Conservation (phyloP, 2,888 invertebrate genomes). For the Ischnus inquisitorius region DNA sequence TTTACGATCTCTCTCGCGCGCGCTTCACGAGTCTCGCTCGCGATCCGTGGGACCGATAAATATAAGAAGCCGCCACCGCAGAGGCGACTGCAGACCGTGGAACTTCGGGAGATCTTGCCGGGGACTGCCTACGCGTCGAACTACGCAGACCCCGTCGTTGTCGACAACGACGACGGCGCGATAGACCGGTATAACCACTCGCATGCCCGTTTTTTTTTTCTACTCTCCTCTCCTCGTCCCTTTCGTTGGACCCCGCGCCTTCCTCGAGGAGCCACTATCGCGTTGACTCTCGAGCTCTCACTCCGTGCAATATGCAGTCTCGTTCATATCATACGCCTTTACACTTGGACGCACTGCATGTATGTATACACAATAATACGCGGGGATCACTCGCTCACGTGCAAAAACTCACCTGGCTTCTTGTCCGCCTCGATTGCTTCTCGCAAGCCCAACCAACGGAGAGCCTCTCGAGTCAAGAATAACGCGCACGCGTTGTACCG, state of each 20-base stretch:
- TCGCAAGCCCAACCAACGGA: conserved; percentile 19
- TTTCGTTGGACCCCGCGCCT: conserved; percentile 39
- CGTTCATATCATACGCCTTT: conserved; percentile 22
- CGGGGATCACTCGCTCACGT: conserved; percentile 3
- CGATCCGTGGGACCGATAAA: conserved; percentile 68
- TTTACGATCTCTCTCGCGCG: conserved; percentile 51
- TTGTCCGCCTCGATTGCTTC: conserved; percentile 42
- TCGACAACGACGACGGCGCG: conserved; percentile 60
- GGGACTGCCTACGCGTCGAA: conserved; percentile 58
- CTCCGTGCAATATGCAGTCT: conserved; percentile 58
- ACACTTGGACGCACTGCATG: background rate
- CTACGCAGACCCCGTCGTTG: conserved; percentile 48
- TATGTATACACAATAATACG: conserved; percentile 4
- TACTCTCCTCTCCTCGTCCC: conserved; percentile 20
- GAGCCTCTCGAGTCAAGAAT: background rate
- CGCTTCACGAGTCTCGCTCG: conserved; percentile 21
- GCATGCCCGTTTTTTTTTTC: conserved; percentile 45
- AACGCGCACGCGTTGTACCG: conserved; percentile 61
- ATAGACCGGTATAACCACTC: conserved; percentile 70
- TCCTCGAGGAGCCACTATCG: conserved; percentile 43
- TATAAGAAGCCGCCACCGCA: conserved; percentile 67
- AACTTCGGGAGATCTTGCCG: conserved; percentile 57
- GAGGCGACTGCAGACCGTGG: conserved; percentile 37
- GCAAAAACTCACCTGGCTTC: conserved; percentile 48
- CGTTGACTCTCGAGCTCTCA: conserved; percentile 42